These are phyloP conservation scores for Melanotaenia boesemani DNA, from an alignment of 2,797 vertebrate species.

Conservation along the genomic window DNA sequence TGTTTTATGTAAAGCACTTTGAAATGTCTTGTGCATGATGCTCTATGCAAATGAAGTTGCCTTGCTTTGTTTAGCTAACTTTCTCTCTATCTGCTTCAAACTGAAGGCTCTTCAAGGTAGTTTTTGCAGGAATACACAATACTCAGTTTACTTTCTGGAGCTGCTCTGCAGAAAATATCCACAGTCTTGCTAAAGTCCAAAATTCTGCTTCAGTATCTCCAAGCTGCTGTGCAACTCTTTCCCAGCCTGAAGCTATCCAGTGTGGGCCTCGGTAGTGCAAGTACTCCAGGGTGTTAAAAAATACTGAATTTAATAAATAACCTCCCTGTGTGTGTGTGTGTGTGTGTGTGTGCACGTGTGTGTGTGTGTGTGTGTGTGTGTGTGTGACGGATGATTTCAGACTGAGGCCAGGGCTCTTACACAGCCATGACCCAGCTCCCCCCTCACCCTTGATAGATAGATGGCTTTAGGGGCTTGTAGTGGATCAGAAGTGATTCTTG, in stretches of 20 bases:
- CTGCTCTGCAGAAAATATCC: conserved; percentile 35
- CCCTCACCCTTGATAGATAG: conserved; percentile 80
- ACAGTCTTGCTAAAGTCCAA: conserved; percentile 41
- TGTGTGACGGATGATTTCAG: conserved; percentile 70
- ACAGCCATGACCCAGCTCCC: conserved; percentile 63
- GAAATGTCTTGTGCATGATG: too few species aligned
- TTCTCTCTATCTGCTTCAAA: background rate
- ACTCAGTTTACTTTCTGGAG: conserved; percentile 15
- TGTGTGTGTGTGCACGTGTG: conserved; percentile 6
- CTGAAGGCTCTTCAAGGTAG: conserved; percentile 10
- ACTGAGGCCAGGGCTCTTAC: conserved; percentile 55
- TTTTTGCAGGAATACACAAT: background rate
- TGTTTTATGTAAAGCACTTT: too few species aligned
- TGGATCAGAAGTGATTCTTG: conserved; percentile 78
- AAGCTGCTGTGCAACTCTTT: conserved; percentile 52
- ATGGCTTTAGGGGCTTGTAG: conserved; percentile 81
- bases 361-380: conserved; percentile 14
- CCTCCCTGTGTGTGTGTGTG: conserved; percentile 7
- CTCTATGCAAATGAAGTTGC: too few species aligned
- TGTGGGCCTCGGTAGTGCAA: conserved; percentile 64
- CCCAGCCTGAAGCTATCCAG: conserved; percentile 56
- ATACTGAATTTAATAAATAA: conserved; percentile 67
- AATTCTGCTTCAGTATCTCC: conserved; percentile 60
- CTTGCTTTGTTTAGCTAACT: too few species aligned
- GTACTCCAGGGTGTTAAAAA: conserved; percentile 60